Conservation (phyloP, 2,888 invertebrate genomes). For the Phyllotreta striolata region DNA sequence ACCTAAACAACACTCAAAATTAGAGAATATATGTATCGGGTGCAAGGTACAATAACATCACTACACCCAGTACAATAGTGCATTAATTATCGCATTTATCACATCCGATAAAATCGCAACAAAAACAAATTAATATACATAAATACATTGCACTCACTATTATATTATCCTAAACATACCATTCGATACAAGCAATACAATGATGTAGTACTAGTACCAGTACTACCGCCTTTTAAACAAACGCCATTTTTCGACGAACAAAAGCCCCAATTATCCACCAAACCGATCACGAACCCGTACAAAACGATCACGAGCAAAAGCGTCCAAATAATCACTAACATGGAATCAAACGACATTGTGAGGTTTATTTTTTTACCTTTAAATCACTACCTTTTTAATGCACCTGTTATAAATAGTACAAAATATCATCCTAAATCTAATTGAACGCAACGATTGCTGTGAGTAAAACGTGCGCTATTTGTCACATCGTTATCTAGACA, state of each 20-base stretch:
- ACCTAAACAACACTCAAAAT: too few species aligned
- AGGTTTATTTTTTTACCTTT: conserved; percentile 1
- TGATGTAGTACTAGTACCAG: conserved; percentile 7
- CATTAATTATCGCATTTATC: too few species aligned
- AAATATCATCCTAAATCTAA: conserved; percentile 22
- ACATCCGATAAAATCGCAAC: too few species aligned
- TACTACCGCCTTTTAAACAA: conserved; percentile 32
- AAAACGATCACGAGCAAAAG: conserved; percentile 48
- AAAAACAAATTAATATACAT: too few species aligned
- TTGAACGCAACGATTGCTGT: background rate
- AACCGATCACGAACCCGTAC: conserved; percentile 53
- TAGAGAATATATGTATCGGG: too few species aligned
- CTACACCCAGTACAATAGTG: too few species aligned
- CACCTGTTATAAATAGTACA: conserved; percentile 29
- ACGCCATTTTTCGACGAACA: conserved; percentile 25
- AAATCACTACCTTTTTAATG: conserved; percentile 31
- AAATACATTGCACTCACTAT: too few species aligned
- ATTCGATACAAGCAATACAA: conserved; percentile 33
- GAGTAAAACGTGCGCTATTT: too few species aligned
- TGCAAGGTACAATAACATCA: too few species aligned
- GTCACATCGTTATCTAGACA: too few species aligned
- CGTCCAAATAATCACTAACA: conserved; percentile 47
- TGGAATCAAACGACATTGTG: conserved; percentile 36
- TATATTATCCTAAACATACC: conserved; percentile 32
- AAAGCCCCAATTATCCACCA: conserved; percentile 32